Base-by-base conservation (phyloP, 92 coral and sea anemone species). In the Epizoanthus rinbou region DNA sequence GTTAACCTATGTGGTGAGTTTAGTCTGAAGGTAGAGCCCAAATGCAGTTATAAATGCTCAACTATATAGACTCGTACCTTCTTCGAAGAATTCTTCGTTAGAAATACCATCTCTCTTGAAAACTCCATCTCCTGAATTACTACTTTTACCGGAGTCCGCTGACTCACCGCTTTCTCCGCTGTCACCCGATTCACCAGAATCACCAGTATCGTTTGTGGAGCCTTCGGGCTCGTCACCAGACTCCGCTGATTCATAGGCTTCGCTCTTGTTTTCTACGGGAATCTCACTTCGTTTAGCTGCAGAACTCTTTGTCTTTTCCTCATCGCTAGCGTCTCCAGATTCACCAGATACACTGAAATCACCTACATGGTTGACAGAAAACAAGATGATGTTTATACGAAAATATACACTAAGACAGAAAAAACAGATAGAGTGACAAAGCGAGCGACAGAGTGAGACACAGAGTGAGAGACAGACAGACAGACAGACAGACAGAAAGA, bases 251-350 rank as follows among this genome's bases (percentile, higher is more conserved):
- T 56, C 89, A 37, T 1, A 37, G 43, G 58, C 79, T 43, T 25
- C 28, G 43, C 79, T 76, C 11, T 60, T 70, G 4, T 39, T 69
- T 71, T 85, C 89, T 35, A 81, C 22, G 1, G 90, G 93, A 6
- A 90, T 87, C 13, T 83, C 86, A 15, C 87, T 87, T 74, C 93
- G 50, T 73, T 83, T 90, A 10, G 83, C 74, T 0, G 73, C 69
- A 8, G 85, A 57, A 13, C 69, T 68, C n/a, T 88, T 86, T 41
- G 75, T 68, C 15, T 88, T 86, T 41, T 70, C 83, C n/a, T 79
- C 63, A 17, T 91, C 89, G 23, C 76, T 76, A 45, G 74, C 81
- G 43, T 89, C 89, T 53, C 43, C 89, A 22, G 86, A 73, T 53
- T 85, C 91, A 0, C 64, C 87, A 58, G 78, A 50, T 68, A 33